These are phyloP conservation scores for Botia kubotai DNA, from an alignment of 2,797 vertebrate species.

Conservation along the genomic window DNA sequence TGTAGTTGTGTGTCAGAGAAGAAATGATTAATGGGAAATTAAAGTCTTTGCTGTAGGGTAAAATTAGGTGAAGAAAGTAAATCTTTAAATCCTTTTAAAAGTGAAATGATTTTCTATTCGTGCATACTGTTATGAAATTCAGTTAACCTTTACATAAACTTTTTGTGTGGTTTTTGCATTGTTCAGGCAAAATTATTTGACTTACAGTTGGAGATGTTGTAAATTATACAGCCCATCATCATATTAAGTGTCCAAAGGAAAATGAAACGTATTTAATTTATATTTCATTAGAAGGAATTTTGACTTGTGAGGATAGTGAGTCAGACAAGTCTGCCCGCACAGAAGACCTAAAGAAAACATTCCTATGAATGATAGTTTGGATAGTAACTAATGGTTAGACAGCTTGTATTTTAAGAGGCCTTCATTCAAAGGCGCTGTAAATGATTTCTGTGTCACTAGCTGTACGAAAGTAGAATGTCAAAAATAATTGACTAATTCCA, in stretches of 20 bases:
- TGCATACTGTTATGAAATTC: not conserved
- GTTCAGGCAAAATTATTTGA: constrained; percentile 1
- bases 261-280: constrained; percentile 9
- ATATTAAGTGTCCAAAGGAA: constrained; percentile 1
- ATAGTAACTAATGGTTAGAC: not conserved
- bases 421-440: not conserved
- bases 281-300: not conserved
- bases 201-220: not conserved
- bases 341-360: not conserved
- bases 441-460: not conserved
- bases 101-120: not conserved
- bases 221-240: not conserved
- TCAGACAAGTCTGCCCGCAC: not conserved
- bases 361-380: not conserved
- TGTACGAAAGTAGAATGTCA: not conserved
- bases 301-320: not conserved
- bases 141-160: not conserved
- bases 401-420: not conserved
- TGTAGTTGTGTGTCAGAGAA: constrained; percentile 23
- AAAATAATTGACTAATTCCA: not conserved
- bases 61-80: constrained; percentile 22
- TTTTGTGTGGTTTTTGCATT: not conserved
- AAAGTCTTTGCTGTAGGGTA: constrained; percentile 26
- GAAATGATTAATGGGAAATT: constrained; percentile 30
- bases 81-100: constrained; percentile 1